Percentiles rank a stretch among this genome's conserved stretches.
Conservation (phyloP, 2,888 invertebrate genomes). For the Sarcophaga subvicina region DNA sequence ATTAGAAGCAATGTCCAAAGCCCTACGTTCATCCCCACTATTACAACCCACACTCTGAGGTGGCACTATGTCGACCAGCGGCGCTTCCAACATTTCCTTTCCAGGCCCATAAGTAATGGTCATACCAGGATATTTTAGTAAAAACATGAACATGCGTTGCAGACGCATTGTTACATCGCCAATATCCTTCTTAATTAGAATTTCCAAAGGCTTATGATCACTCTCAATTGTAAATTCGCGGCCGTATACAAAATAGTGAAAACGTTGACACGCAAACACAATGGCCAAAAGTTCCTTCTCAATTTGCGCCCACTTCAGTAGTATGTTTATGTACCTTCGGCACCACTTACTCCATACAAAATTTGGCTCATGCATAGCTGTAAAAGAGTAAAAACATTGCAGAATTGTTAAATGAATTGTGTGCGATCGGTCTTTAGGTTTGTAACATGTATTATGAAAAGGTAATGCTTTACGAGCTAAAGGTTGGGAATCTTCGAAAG, state of each 20-base stretch:
- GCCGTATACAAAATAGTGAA: constrained; percentile 65
- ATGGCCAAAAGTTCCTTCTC: constrained; percentile 70
- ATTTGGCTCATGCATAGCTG: too few species aligned
- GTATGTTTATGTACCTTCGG: too few species aligned
- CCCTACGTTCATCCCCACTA: background rate
- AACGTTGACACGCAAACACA: constrained; percentile 51
- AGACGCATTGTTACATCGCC: constrained; percentile 64
- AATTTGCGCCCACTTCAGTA: constrained; percentile 69
- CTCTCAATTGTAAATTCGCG: constrained; percentile 50
- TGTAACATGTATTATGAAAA: too few species aligned
- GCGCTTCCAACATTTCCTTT: background rate
- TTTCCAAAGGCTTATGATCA: constrained; percentile 76
- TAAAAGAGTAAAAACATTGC: too few species aligned
- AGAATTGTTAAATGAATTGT: too few species aligned
- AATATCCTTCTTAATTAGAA: constrained; percentile 71
- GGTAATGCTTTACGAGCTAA: too few species aligned
- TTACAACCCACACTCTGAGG: background rate
- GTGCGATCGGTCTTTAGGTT: too few species aligned
- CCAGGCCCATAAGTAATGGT: constrained; percentile 64
- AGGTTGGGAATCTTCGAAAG: too few species aligned
- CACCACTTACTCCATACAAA: too few species aligned
- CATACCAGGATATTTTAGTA: constrained; percentile 69
- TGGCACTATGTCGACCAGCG: background rate
- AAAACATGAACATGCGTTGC: constrained; percentile 71
- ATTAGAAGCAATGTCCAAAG: background rate